Evolutionary conservation across 2,888 invertebrate species (phyloP).

Genomic region (Laothoe populi): DNA sequence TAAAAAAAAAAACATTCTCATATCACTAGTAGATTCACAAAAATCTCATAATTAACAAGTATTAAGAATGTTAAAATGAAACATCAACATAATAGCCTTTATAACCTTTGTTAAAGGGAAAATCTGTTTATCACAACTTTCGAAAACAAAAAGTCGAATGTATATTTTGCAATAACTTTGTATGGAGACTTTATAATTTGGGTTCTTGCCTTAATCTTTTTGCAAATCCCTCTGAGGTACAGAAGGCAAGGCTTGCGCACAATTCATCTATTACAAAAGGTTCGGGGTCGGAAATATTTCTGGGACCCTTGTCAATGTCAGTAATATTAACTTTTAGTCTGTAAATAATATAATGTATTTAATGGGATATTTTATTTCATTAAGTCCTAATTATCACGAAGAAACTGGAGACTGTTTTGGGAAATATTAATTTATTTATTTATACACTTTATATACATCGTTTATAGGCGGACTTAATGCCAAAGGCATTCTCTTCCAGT

Average conservation of each 20-base stretch:
- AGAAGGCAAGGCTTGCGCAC: conserved; percentile 27
- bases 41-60: not conserved
- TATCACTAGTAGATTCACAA: not conserved
- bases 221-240: conserved; percentile 32
- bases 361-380: conserved; percentile 6
- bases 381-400: not conserved
- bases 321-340: conserved; percentile 42
- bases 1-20: too few relatives aligned
- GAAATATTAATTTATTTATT: too few relatives aligned
- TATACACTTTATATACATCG: too few relatives aligned
- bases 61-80: too few relatives aligned
- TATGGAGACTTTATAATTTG: not conserved
- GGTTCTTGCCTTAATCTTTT: conserved; percentile 25
- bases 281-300: conserved; percentile 43
- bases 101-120: not conserved
- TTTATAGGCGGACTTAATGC: too few relatives aligned
- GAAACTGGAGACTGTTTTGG: not conserved
- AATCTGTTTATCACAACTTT: not conserved
- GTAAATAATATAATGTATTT: conserved; percentile 16
- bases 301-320: conserved; percentile 62
- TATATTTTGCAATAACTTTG: not conserved
- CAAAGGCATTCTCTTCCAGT: too few relatives aligned
- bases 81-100: too few relatives aligned
- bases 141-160: not conserved
- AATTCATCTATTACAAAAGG: conserved; percentile 42